These are phyloP conservation scores for Eciton burchellii DNA, from an alignment of 1,140 invertebrate species.

Conservation along the genomic window DNA sequence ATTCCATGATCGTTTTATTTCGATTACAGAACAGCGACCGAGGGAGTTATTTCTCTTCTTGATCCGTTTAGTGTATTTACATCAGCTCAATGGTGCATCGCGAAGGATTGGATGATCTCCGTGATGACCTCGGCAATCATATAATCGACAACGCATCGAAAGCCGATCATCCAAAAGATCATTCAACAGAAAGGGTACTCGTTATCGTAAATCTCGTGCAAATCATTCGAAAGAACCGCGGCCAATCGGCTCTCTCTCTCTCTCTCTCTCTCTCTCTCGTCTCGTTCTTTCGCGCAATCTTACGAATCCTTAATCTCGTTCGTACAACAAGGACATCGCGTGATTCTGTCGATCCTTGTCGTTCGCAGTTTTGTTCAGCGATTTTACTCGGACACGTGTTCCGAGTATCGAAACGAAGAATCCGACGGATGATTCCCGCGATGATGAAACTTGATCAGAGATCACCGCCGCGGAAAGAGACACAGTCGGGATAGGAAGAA, in stretches of 20 bases:
- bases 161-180: background rate
- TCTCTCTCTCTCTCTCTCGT: slow-evolving; percentile 46
- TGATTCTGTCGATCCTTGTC: background rate
- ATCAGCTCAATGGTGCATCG: slow-evolving; percentile 51
- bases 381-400: slow-evolving; percentile 25
- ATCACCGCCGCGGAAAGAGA: background rate
- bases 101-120: slow-evolving; percentile 57
- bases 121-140: slow-evolving; percentile 52
- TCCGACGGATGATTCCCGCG: no score
- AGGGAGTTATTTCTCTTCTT: slow-evolving; percentile 58
- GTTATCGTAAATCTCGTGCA: background rate
- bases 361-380: slow-evolving; percentile 1
- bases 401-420: no score
- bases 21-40: slow-evolving; percentile 81
- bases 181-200: background rate
- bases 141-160: slow-evolving; percentile 20
- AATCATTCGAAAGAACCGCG: slow-evolving; percentile 21
- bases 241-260: slow-evolving; percentile 34
- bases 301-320: slow-evolving; percentile 37
- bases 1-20: slow-evolving; percentile 84
- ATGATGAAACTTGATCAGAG: background rate
- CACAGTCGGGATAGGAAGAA: background rate
- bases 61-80: slow-evolving; percentile 67
- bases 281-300: slow-evolving; percentile 43
- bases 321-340: slow-evolving; percentile 29